Evolutionary conservation across 2,113 vertebrate species (phyloP).

Genomic region (Periophthalmodon schlosseri): DNA sequence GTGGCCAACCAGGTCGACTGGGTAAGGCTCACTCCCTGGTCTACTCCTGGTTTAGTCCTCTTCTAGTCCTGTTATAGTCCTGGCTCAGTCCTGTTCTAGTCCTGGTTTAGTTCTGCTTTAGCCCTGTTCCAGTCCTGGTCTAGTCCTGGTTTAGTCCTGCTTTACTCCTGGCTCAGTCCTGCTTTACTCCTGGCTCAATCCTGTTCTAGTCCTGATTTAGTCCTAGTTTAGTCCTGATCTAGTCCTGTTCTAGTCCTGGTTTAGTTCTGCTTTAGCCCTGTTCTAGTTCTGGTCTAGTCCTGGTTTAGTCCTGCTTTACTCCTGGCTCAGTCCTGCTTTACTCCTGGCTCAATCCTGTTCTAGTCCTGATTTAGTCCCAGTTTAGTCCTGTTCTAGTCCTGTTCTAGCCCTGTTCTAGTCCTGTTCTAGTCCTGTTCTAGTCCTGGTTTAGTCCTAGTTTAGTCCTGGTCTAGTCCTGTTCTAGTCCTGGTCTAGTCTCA

Average conservation of each 20-base stretch:
- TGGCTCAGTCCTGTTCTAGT: no score
- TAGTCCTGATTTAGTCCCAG: no score
- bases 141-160: neutral
- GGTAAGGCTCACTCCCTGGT: conserved; percentile 73
- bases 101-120: neutral
- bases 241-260: neutral
- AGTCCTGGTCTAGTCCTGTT: neutral
- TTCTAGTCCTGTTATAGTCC: neutral
- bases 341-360: neutral
- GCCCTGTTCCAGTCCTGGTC: no score
- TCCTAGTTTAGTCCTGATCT: neutral
- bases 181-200: neutral
- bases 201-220: conserved; percentile 77
- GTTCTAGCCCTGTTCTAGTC: neutral
- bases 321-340: neutral
- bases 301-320: neutral
- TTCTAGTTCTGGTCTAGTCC: no score
- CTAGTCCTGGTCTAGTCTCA: neutral
- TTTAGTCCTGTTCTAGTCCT: neutral
- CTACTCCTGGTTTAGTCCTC: neutral
- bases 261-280: neutral
- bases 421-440: neutral
- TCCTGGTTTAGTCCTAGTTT: neutral
- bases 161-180: neutral
- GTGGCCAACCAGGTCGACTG: conserved; percentile 87